A percentile compares a stretch with the other conserved stretches of the same genome.
These are phyloP conservation scores for Ennomos quercinarius DNA, from an alignment of 2,888 invertebrate species.

Conservation along the genomic window DNA sequence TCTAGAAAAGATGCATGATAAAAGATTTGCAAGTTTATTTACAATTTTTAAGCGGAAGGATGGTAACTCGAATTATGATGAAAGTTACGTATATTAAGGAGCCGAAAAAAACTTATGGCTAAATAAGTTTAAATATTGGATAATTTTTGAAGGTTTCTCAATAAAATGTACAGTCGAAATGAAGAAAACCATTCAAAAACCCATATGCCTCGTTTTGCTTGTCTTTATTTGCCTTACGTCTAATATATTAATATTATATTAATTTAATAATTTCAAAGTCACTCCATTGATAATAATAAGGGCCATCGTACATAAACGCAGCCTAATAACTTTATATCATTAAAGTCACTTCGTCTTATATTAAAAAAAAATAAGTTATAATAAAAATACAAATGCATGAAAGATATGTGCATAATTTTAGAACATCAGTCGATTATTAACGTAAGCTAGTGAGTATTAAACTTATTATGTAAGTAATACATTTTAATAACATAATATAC, in stretches of 20 bases:
- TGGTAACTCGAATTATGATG: constrained; percentile 81
- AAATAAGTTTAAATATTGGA: constrained; percentile 57
- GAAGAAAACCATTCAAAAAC: constrained; percentile 77
- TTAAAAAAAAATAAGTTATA: constrained; percentile 64
- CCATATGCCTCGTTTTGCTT: constrained; percentile 81
- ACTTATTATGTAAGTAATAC: constrained; percentile 36
- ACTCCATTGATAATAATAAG: constrained; percentile 47
- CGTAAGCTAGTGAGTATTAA: constrained; percentile 77
- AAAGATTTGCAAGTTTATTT: constrained; percentile 64
- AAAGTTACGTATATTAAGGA: constrained; percentile 66
- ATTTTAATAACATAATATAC: constrained; percentile 38
- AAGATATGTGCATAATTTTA: constrained; percentile 67
- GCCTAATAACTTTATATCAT: constrained; percentile 12
- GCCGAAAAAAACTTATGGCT: constrained; percentile 57
- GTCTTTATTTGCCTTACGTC: constrained; percentile 67
- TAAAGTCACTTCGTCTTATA: constrained; percentile 36
- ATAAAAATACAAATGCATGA: constrained; percentile 73
- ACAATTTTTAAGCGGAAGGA: constrained; percentile 70
- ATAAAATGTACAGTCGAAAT: constrained; percentile 71
- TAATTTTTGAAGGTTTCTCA: constrained; percentile 74
- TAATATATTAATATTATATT: constrained; percentile 34
- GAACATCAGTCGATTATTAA: constrained; percentile 70
- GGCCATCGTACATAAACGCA: background rate
- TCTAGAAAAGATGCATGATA: constrained; percentile 47
- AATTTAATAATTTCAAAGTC: constrained; percentile 38